Percentiles rank a stretch among this genome's conserved stretches.
Evolutionary conservation across 2,797 vertebrate species (phyloP).

Genomic region (Neopelma chrysocephalum): DNA sequence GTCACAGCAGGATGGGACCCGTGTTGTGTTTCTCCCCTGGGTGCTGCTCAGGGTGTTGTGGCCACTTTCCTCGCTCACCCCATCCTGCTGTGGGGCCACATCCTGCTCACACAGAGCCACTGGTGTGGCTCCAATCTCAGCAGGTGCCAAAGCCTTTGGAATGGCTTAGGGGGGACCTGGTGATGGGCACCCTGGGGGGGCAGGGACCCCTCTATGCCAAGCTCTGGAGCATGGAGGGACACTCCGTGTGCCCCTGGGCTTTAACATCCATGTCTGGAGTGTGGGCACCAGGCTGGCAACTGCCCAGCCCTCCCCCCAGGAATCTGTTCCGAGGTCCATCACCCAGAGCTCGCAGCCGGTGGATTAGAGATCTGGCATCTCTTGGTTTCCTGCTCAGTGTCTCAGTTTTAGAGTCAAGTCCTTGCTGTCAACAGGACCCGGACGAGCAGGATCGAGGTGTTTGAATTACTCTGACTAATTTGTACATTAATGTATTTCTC

Average conservation of each 20-base stretch:
- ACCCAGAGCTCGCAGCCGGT: fast-evolving
- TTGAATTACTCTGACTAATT: not conserved
- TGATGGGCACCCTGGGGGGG: fast-evolving
- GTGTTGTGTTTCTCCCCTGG: fast-evolving
- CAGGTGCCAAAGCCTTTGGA: not conserved
- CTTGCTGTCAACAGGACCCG: not conserved
- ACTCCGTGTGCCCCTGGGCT: fast-evolving
- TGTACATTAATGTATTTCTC: not conserved
- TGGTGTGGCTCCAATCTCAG: fast-evolving
- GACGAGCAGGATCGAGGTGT: not conserved
- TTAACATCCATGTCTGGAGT: not conserved
- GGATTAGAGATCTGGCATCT: not conserved
- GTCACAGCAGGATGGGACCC: not conserved
- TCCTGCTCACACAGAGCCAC: not conserved
- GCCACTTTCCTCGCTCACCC: fast-evolving
- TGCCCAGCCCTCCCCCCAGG: not conserved
- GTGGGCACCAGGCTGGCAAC: not conserved
- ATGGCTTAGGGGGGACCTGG: fast-evolving
- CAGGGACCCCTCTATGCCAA: not conserved
- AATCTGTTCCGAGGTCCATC: fast-evolving
- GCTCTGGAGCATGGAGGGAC: not conserved
- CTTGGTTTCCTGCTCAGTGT: not conserved
- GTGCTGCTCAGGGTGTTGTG: fast-evolving
- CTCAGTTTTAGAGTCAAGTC: not conserved
- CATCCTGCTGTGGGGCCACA: fast-evolving